Evolutionary conservation across 64 coral and sea anemone species (phyloP), one percentile per base, ranked within the genome.

Genomic region (Montipora capricornis): DNA sequence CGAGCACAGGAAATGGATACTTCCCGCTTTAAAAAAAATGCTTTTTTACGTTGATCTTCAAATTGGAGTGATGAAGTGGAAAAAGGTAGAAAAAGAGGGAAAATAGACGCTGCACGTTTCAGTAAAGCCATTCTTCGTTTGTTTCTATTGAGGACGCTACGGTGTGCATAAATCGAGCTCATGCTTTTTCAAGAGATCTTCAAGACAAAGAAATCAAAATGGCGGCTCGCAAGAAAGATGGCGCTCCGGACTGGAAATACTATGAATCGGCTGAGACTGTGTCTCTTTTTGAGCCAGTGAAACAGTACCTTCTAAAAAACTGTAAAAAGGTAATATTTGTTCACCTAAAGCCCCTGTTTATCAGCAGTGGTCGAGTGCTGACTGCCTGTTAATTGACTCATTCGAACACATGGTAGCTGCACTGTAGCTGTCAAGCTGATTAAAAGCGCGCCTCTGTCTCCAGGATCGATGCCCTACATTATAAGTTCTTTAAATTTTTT

Each of bases 221-320:
- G 98, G 98, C 98, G 98, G 98, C 88, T 16, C 78, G 98, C 77
- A 99, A 99, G 80, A 99, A 96, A 92, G 95, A 96, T 73, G 98
- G 98, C 68, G 92, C 92, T 13, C 98, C 98, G 14, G 98, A 99
- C 68, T 99, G 94, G 95, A 99, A 99, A 96, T 92, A 96, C 81
- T 99, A 96, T 78, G 98, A 99, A 87, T 94, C 98, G 16, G 17
- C 64, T 61, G 95, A 96, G 86, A 94, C 95, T 53, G 92, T 84
- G 45, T 92, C 95, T 44, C 81, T 94, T 5, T 99, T 99, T 76
- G 98, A 99, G 69, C 87, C 95, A 2, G 95, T 99, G 60, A 99
- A 96, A 37, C 95, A 96, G 68, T 90, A 94, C 73, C 73, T 99
- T 20, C 91, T 99, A 9, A 99, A 94, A 68, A 99, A 99, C 80